Base-by-base conservation (phyloP, 2,797 vertebrate genomes). In the Diplodus puntazzo region DNA sequence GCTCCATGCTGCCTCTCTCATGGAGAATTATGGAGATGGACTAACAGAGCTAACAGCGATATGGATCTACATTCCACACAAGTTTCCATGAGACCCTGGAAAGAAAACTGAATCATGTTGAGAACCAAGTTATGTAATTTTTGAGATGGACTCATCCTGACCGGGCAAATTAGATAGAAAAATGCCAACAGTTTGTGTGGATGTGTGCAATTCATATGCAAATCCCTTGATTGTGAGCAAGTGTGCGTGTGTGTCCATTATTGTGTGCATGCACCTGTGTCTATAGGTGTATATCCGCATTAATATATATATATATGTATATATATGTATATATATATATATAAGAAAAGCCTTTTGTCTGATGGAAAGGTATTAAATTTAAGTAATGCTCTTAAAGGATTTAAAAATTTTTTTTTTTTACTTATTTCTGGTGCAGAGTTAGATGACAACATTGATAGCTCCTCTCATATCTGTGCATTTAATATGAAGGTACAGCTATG, bases 61-160 rank as follows among this genome's bases (percentile, higher is more conserved):
- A 75, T 30, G 20, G 39, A 76, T 75, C 71, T 81, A 79, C 82
- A 92, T 90, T 92, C 77, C 83, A 60, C 20, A 34, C 4, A 17
- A 46, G 73, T 86, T 87, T 88, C 80, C 88, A 84, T 66, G 53
- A 82, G 62, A 59, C 69, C 27, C 5, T 0, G 70, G 46, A 68
- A 74, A 61, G 69, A 76, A 80, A 83, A 81, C 17, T 0, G 27
- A 77, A 75, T 81, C 46, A 59, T 67, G 52, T 39, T 85, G 80
- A 82, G 80, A 73, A 77, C 30, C 30, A 34, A 4, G 77, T 90
- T 86, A 73, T 63, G 27, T 61, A 90, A 89, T 21, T 49, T 39
- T 34, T 9, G 45, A 76, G 55, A 67, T 4, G 30, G 27, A 77
- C 30, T 61, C 46, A 23, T 23, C 5, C 1, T 54, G 42, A 52